Evolutionary conservation across 2,113 vertebrate genomes (phyloP).

Genomic region (Cyanocitta stelleri): DNA sequence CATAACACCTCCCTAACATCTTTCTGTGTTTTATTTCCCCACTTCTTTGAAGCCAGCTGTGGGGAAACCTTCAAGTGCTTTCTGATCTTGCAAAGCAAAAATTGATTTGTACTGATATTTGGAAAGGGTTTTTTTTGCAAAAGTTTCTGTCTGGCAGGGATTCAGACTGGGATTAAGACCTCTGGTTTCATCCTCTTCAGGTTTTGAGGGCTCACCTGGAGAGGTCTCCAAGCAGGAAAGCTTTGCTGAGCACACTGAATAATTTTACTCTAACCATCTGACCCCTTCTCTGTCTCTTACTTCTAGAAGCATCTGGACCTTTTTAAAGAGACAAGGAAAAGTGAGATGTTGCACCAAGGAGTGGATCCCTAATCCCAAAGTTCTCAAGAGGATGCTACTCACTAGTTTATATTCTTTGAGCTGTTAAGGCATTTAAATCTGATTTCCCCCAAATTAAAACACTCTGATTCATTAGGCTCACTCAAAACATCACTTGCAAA

Average conservation of each 20-base stretch:
- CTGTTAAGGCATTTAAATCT: not conserved
- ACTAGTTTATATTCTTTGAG: not conserved
- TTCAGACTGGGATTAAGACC: not conserved
- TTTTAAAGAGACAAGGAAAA: not conserved
- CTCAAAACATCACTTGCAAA: not conserved
- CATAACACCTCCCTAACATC: not conserved
- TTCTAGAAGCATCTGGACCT: not conserved
- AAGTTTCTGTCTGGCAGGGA: not conserved
- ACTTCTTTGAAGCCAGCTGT: not conserved
- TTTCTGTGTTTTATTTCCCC: not conserved
- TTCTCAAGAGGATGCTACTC: not conserved
- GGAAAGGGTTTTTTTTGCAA: not conserved
- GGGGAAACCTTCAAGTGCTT: not conserved
- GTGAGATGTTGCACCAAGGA: not conserved
- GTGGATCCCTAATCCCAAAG: not conserved
- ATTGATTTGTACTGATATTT: not conserved
- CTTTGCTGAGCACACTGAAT: not conserved
- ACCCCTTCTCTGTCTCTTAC: not conserved
- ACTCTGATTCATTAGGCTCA: not conserved
- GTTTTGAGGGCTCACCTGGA: not conserved
- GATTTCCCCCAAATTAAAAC: not conserved
- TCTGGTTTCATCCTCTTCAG: not conserved
- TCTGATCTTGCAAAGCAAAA: not conserved
- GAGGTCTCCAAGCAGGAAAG: not conserved
- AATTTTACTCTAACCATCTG: not conserved